These are phyloP conservation scores for Euglossa dilemma DNA, from an alignment of 1,140 invertebrate genomes.

Conservation along the genomic window DNA sequence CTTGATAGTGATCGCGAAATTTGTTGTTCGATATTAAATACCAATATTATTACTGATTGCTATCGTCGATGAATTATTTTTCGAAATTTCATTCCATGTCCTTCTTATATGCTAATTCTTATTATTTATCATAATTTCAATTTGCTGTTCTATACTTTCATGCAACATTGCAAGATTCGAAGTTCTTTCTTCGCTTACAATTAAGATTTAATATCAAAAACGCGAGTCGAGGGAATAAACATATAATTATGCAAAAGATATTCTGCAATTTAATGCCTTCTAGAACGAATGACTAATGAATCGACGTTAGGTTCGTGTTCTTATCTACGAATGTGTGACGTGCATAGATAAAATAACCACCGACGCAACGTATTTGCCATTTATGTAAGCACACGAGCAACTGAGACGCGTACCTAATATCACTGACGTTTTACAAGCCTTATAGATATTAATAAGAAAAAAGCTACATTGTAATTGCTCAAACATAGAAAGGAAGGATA, in stretches of 20 bases:
- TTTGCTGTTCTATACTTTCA: not conserved
- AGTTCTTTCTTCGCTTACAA: too few relatives aligned
- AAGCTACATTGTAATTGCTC: not conserved
- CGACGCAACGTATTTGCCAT: not conserved
- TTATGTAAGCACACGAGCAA: not conserved
- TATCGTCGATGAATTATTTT: too few relatives aligned
- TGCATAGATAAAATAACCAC: constrained; percentile 8
- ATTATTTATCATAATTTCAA: too few relatives aligned
- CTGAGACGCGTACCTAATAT: not conserved
- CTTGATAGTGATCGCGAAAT: too few relatives aligned
- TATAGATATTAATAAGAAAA: constrained; percentile 15
- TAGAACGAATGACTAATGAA: not conserved
- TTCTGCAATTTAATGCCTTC: not conserved
- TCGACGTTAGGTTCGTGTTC: not conserved
- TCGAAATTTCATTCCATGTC: too few relatives aligned
- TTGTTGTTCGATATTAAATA: too few relatives aligned
- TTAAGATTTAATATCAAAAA: not conserved
- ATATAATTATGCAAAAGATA: not conserved
- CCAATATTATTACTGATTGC: too few relatives aligned
- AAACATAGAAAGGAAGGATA: not conserved
- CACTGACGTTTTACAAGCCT: not conserved
- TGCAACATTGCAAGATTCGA: not conserved
- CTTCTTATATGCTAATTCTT: too few relatives aligned
- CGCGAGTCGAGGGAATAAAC: not conserved
- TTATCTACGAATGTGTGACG: constrained; percentile 8